Evolutionary conservation across 2,797 vertebrate species (phyloP).

Genomic region (Sebastolobus altivelis): DNA sequence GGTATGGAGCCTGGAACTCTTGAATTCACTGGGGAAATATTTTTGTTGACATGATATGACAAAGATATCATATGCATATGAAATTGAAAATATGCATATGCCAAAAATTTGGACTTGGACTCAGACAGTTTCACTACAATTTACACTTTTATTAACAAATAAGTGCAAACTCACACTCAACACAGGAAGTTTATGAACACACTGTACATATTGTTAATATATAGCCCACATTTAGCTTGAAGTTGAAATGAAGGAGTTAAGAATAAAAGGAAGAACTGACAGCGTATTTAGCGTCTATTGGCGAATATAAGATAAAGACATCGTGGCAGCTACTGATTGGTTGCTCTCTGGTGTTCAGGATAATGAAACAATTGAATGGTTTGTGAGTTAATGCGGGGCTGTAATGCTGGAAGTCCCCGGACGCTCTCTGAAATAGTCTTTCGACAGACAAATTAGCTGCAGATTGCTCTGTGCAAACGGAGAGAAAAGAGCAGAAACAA

Average conservation of each 20-base stretch:
- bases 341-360: slow-evolving; percentile 4
- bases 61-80: neutral
- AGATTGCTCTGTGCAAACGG: slow-evolving; percentile 50
- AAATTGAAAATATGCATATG: too few relatives aligned
- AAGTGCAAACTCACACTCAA: too few relatives aligned
- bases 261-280: neutral
- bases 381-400: slow-evolving; percentile 30
- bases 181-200: too few relatives aligned
- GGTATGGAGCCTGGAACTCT: neutral
- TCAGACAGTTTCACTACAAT: too few relatives aligned
- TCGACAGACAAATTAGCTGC: slow-evolving; percentile 51
- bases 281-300: neutral
- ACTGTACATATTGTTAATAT: neutral
- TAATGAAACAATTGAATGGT: slow-evolving; percentile 43
- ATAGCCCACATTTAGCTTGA: neutral
- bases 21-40: neutral
- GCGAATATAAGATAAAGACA: slow-evolving; percentile 19
- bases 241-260: neutral
- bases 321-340: neutral
- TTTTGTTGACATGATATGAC: neutral
- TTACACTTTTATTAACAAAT: too few relatives aligned
- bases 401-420: slow-evolving; percentile 22
- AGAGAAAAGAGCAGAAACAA: slow-evolving; percentile 25
- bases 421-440: slow-evolving; percentile 24
- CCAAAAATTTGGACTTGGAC: too few relatives aligned